Evolutionary conservation across 2,113 vertebrate genomes (phyloP).

Genomic region (Puma concolor): DNA sequence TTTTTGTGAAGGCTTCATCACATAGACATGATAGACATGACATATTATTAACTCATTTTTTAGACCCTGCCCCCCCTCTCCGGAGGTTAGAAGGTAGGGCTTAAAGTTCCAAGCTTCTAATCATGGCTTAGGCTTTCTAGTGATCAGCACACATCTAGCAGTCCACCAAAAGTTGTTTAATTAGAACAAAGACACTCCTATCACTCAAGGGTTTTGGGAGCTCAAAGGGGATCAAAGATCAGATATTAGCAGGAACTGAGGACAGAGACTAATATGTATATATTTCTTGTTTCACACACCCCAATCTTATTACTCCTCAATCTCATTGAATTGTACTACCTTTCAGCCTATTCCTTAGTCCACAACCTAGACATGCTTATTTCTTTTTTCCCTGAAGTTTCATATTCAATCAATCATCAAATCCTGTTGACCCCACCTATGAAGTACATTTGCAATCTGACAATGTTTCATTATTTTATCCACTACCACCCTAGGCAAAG

Average conservation of each 20-base stretch:
- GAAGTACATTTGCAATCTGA: background rate
- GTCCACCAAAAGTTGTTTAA: background rate
- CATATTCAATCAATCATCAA: background rate
- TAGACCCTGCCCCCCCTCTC: background rate
- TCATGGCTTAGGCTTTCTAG: background rate
- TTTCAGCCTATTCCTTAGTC: background rate
- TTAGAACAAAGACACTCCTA: background rate
- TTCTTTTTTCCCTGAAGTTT: background rate
- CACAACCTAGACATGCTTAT: background rate
- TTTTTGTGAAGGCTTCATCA: background rate
- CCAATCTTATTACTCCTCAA: background rate
- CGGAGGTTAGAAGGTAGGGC: background rate
- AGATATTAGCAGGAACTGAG: background rate
- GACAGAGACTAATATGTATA: background rate
- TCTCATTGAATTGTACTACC: background rate
- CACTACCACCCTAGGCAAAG: background rate
- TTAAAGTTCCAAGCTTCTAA: background rate
- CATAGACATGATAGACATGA: background rate
- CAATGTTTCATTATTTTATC: background rate
- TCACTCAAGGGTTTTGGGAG: background rate
- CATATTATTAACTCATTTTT: background rate
- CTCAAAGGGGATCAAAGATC: background rate
- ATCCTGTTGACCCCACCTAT: background rate
- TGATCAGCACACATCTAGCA: background rate
- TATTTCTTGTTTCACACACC: background rate